Base-by-base conservation (phyloP, 1,140 invertebrate species). In the Eriosoma lanigerum region DNA sequence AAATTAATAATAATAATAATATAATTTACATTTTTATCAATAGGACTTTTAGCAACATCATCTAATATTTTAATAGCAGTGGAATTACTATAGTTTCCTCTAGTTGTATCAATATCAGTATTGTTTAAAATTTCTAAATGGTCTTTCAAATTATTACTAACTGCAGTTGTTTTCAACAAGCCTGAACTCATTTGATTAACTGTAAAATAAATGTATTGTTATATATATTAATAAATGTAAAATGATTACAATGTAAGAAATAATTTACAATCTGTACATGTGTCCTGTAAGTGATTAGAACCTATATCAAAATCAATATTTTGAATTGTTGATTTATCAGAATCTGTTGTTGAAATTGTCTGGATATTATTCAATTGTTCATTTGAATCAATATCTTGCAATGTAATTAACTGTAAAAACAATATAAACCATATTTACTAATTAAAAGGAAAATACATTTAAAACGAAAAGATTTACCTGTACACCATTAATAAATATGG, bases 1-100 rank as follows among this genome's bases (percentile, higher is more conserved):
- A 72, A 38, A 52, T 29, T 29, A 19, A 24, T 52, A 48, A 48
- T 29, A 0, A 52, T 29, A 10, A 52, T n/a, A 19, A 29, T 17
- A 12, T 24, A 48, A 72, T 46, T 72, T 72, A 52, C 68, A 52
- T 72, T 72, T 52, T 24, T 50, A 72, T 72, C 68, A 15, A 29
- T 50, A 52, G 68, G 68, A 72, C 68, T 72, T 32, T 52, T 50
- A 72, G 68, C 68, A 6, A 72, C 48, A 72, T 72, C 48, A 13
- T 72, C 48, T n/a, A 72, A 72, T n/a, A 72, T 72, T 72, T 72
- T 29, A 50, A 72, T 72, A 50, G 68, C 68, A 50, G 44, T 50
- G 19, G 68, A 72, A 72, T 72, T 29, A 72, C 48, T 72, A 5
- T 72, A 72, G 5, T 72, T 72, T 19, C 48, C 68, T 52, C 10